These are phyloP conservation scores for Cetoscarus ocellatus DNA, from an alignment of 2,797 vertebrate species.

Conservation along the genomic window DNA sequence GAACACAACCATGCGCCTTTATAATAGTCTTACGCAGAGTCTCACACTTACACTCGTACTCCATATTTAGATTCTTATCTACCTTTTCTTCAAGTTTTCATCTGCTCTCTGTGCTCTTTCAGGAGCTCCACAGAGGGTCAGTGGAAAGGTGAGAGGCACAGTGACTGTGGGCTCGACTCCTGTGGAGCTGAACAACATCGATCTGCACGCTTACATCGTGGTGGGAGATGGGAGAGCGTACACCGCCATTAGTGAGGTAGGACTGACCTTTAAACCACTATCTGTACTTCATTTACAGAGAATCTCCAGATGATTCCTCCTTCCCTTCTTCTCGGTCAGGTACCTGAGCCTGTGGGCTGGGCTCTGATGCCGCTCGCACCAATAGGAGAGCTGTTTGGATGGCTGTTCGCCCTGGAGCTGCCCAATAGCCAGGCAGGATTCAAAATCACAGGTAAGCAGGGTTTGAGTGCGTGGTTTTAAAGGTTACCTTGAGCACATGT, in stretches of 20 bases:
- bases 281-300: too few relatives aligned
- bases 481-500: constrained; percentile 13
- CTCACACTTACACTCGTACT: too few relatives aligned
- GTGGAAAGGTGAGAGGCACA: constrained; percentile 92
- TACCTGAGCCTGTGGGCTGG: constrained; percentile 88
- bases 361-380: constrained; percentile 91
- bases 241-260: constrained; percentile 90
- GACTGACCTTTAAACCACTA: not conserved
- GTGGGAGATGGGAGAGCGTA: constrained; percentile 94
- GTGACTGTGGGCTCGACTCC: constrained; percentile 85
- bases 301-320: not conserved
- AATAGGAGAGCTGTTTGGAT: constrained; percentile 92
- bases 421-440: constrained; percentile 92
- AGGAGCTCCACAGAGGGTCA: constrained; percentile 95
- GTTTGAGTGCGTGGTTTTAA: constrained; percentile 1
- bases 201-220: constrained; percentile 94
- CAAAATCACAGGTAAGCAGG: constrained; percentile 89
- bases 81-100: too few relatives aligned
- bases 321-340: constrained; percentile 59
- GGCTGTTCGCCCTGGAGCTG: constrained; percentile 95
- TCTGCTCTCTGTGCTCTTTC: constrained; percentile 8
- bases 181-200: constrained; percentile 84
- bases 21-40: too few relatives aligned
- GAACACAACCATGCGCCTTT: not conserved
- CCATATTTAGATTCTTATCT: too few relatives aligned